phyloP scores from a whole-genome alignment of 1,140 invertebrate species.

The Phymastichus coffea region DNA sequence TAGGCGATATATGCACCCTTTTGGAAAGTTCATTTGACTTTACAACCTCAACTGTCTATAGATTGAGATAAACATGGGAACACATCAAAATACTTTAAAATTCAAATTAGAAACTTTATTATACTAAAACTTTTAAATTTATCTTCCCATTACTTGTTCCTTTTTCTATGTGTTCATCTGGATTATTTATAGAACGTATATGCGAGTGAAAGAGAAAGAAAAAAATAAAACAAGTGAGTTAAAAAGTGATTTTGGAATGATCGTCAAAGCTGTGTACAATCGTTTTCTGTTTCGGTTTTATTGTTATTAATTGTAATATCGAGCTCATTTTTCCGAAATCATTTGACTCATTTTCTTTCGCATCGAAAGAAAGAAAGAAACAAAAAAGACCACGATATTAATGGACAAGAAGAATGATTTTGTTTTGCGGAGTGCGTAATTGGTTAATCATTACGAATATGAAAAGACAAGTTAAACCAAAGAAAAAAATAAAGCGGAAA shows the following conservation, averaged over 20 bases:
- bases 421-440: constrained; percentile 23
- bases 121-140: not conserved
- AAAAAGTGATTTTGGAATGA: constrained; percentile 20
- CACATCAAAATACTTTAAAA: constrained; percentile 24
- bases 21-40: constrained; percentile 10
- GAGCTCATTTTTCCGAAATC: too few relatives aligned
- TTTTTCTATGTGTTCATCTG: constrained; percentile 14
- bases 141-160: constrained; percentile 9
- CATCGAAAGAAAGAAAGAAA: constrained; percentile 27
- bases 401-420: too few relatives aligned
- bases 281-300: too few relatives aligned
- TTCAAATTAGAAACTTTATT: constrained; percentile 13
- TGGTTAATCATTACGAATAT: constrained; percentile 25
- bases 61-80: constrained; percentile 18
- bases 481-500: not conserved
- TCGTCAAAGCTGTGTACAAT: too few relatives aligned
- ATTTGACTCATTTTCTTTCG: constrained; percentile 19
- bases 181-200: constrained; percentile 7
- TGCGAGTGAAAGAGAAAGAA: not conserved
- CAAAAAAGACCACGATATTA: not conserved
- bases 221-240: not conserved
- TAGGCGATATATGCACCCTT: not conserved
- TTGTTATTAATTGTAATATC: too few relatives aligned
- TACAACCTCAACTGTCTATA: constrained; percentile 2
- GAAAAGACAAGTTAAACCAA: not conserved